Evolutionary conservation across 2,113 vertebrate species (phyloP).

Genomic region (Strigops habroptila): DNA sequence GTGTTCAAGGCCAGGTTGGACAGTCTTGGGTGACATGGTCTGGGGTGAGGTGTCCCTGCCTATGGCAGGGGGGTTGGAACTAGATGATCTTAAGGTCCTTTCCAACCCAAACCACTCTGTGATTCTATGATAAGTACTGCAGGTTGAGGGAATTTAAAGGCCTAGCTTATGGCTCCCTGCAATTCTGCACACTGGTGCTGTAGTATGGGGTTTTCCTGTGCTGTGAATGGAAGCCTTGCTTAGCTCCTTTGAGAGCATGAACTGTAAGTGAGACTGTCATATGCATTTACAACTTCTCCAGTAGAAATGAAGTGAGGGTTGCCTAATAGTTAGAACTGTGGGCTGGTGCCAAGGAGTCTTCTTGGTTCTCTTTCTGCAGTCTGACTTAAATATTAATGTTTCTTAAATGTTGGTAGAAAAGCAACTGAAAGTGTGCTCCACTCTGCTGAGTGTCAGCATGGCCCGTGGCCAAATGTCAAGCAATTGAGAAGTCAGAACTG

Average conservation of each 20-base stretch:
- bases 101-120: not conserved
- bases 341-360: not conserved
- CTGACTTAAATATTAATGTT: slow-evolving; percentile 30
- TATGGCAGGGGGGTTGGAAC: not conserved
- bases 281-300: not conserved
- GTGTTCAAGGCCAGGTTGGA: not conserved
- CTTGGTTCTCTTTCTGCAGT: not conserved
- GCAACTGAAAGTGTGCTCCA: not conserved
- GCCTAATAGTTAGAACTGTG: not conserved
- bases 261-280: not conserved
- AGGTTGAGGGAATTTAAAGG: not conserved
- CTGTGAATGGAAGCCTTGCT: not conserved
- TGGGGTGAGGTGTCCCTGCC: not conserved
- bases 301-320: not conserved
- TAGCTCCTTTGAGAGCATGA: not conserved
- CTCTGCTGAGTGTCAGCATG: not conserved
- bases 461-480: slow-evolving; percentile 30
- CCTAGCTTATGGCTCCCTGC: not conserved
- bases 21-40: not conserved
- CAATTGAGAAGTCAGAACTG: not conserved
- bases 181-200: not conserved
- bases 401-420: slow-evolving; percentile 22
- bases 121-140: not conserved
- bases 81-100: not conserved
- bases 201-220: not conserved